phyloP scores from a whole-genome alignment of 2,888 invertebrate species.

The Mimachlamys varia region DNA sequence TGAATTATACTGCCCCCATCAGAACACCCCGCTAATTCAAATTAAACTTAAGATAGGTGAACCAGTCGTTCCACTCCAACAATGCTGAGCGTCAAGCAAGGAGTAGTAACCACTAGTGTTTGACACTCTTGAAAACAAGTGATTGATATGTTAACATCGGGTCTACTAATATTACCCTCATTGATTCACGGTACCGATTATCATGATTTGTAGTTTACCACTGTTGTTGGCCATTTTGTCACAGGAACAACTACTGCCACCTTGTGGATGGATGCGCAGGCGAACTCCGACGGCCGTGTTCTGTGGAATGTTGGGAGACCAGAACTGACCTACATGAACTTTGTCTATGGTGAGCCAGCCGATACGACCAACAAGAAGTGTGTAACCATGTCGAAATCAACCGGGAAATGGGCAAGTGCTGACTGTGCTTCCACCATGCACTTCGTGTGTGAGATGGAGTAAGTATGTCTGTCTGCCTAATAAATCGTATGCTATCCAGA shows the following conservation, averaged over 20 bases:
- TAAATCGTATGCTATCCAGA: neutral
- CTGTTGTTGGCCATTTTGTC: too few relatives aligned
- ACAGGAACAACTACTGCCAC: neutral
- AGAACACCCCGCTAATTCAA: too few relatives aligned
- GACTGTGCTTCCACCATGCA: neutral
- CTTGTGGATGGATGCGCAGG: neutral
- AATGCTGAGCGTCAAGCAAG: too few relatives aligned
- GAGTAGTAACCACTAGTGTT: too few relatives aligned
- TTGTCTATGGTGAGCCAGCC: neutral
- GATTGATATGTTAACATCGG: too few relatives aligned
- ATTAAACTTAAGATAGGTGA: too few relatives aligned
- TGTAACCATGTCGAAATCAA: neutral
- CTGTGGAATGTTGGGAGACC: conserved; percentile 9
- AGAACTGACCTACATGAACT: neutral
- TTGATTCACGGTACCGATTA: too few relatives aligned
- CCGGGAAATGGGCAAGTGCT: neutral
- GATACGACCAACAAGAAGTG: neutral
- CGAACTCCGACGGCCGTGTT: neutral
- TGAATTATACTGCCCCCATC: too few relatives aligned
- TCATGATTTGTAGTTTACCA: too few relatives aligned
- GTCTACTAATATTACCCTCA: too few relatives aligned
- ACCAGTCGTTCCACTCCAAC: too few relatives aligned
- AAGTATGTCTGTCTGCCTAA: neutral
- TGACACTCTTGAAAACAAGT: too few relatives aligned
- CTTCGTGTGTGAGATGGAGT: conserved; percentile 9